These are phyloP conservation scores for Holacanthella duospinosa DNA, from an alignment of 2,888 invertebrate genomes.

Conservation along the genomic window DNA sequence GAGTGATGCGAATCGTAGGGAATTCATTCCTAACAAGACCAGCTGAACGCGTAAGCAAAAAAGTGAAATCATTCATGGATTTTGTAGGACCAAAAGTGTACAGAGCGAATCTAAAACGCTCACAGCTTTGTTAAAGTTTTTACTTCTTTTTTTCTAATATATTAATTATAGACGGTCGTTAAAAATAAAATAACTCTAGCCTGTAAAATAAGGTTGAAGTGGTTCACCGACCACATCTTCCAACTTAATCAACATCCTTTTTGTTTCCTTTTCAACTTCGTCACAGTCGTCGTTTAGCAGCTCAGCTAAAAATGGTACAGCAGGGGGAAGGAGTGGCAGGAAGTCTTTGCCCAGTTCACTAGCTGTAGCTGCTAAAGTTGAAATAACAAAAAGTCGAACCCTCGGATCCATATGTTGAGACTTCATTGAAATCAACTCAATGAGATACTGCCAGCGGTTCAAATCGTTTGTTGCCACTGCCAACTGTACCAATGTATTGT, in stretches of 20 bases:
- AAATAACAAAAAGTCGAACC: slow-evolving; percentile 57
- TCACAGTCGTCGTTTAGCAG: slow-evolving; percentile 81
- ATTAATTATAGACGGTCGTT: too few relatives aligned
- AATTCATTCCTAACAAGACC: slow-evolving; percentile 32
- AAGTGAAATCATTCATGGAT: slow-evolving; percentile 35
- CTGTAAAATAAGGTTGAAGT: slow-evolving; percentile 52
- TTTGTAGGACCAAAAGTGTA: slow-evolving; percentile 25
- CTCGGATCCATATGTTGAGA: slow-evolving; percentile 49
- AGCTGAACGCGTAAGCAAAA: slow-evolving; percentile 33
- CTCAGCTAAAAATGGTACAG: slow-evolving; percentile 86
- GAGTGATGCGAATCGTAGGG: slow-evolving; percentile 28
- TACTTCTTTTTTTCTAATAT: background rate
- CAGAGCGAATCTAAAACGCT: slow-evolving; percentile 17
- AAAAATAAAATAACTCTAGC: slow-evolving; percentile 9
- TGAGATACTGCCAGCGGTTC: slow-evolving; percentile 76
- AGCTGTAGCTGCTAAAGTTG: slow-evolving; percentile 65
- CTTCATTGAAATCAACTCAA: slow-evolving; percentile 80
- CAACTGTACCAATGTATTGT: slow-evolving; percentile 43
- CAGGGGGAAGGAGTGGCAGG: slow-evolving; percentile 77
- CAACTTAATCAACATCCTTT: slow-evolving; percentile 67
- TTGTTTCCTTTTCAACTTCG: slow-evolving; percentile 66
- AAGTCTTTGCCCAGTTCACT: slow-evolving; percentile 79
- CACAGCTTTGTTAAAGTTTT: background rate
- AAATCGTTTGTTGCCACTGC: slow-evolving; percentile 74
- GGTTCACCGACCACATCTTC: slow-evolving; percentile 82